Base-by-base conservation (phyloP, 1,140 invertebrate genomes). In the Pristionchus pacificus region DNA sequence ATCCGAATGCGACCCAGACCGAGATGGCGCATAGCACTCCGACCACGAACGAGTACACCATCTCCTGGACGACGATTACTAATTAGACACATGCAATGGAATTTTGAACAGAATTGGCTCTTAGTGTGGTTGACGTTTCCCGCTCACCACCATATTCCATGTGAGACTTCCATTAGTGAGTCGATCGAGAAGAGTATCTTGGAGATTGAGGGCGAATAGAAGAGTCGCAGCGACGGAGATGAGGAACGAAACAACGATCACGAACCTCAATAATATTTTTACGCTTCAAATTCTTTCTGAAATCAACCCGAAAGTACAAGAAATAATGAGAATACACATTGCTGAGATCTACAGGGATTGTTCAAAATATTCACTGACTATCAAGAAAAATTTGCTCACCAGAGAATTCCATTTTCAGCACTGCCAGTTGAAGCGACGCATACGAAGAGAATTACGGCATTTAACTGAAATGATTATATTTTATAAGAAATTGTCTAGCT, bases 101-200 rank as follows among this genome's bases (percentile, higher is more conserved):
- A n/a, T n/a, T n/a, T n/a, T n/a, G n/a, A n/a, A n/a, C n/a, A n/a
- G n/a, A n/a, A n/a, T n/a, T n/a, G n/a, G n/a, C n/a, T n/a, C n/a
- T n/a, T n/a, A n/a, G n/a, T n/a, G n/a, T n/a, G n/a, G n/a, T n/a
- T n/a, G n/a, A n/a, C n/a, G n/a, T n/a, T n/a, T n/a, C n/a, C n/a
- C n/a, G n/a, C 38, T 49, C 38, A 49, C 38, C 38, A 49, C 38
- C 38, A 49, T 49, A 49, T 49, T 49, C 38, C 38, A 49, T 49
- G 38, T 49, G 38, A 49, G 38, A 6, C 6, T 10, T 10, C 38
- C 6, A 19, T 49, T 49, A 6, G 38, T 10, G 6, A 49, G 6
- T 19, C 19, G 6, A 6, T 49, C 38, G 6, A 49, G 6, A 6
- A 49, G 38, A 10, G 38, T 10, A 49, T 49, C 38, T 19, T 49